Percentiles rank a stretch among this genome's conserved stretches.
phyloP scores from a whole-genome alignment of 2,797 vertebrate genomes.

The Telmatherina bonti region DNA sequence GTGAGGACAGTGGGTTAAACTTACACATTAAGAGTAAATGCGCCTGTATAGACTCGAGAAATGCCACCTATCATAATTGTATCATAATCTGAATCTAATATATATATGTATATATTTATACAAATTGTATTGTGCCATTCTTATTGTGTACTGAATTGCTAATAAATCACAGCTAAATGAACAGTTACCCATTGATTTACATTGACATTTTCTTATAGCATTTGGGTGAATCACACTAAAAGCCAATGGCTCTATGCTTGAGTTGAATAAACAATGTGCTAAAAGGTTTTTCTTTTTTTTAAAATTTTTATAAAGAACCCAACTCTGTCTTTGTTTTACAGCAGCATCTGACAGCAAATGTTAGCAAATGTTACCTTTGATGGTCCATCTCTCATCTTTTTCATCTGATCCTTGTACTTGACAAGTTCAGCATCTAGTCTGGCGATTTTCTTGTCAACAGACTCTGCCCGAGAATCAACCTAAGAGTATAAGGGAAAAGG shows the following conservation, averaged over 20 bases:
- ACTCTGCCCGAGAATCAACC: slow-evolving; percentile 95
- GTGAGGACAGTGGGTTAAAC: not conserved
- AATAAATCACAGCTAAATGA: not conserved
- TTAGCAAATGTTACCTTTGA: slow-evolving; percentile 89
- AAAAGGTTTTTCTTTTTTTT: too few species aligned
- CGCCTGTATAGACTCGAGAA: not conserved
- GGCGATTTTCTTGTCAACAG: slow-evolving; percentile 96
- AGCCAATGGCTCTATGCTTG: not conserved
- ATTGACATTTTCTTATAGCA: not conserved
- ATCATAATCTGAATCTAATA: too few species aligned
- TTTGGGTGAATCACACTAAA: not conserved
- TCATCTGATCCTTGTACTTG: slow-evolving; percentile 99
- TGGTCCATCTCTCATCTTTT: slow-evolving; percentile 98
- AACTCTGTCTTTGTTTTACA: not conserved
- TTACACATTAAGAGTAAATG: not conserved
- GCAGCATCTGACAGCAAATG: not conserved
- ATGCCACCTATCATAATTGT: not conserved
- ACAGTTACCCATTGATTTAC: not conserved
- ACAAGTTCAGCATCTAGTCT: slow-evolving; percentile 92
- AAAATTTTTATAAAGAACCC: too few species aligned
- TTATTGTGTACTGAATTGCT: not conserved
- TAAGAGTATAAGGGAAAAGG: slow-evolving; percentile 52
- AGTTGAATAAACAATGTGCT: too few species aligned
- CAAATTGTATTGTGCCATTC: not conserved
- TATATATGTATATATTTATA: too few species aligned